Conservation (phyloP, 2,113 vertebrate genomes). For the Vombatus ursinus region DNA sequence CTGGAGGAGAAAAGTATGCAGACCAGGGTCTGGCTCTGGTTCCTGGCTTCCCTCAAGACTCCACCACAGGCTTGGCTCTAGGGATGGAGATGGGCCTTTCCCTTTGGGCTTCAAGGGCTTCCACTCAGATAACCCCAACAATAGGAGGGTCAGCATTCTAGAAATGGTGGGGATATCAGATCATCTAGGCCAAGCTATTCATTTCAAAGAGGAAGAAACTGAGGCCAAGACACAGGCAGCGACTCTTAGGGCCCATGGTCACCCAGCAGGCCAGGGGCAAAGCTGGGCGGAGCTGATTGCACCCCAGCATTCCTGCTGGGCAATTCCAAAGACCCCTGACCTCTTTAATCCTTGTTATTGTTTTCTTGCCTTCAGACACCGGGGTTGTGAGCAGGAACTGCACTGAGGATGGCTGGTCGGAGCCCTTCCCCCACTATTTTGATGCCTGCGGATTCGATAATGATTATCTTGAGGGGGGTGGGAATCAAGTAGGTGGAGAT, state of each 20-base stretch:
- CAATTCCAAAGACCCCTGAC: neutral
- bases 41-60: neutral
- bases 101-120: neutral
- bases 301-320: neutral
- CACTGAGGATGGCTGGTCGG: slow-evolving; percentile 95
- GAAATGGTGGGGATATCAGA: too few species aligned
- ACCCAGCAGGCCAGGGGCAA: neutral
- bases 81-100: neutral
- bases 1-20: neutral
- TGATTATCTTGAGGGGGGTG: slow-evolving; percentile 82
- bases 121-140: neutral
- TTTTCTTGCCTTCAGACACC: slow-evolving; percentile 76
- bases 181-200: too few species aligned
- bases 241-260: neutral
- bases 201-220: too few species aligned
- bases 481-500: slow-evolving; percentile 82
- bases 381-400: slow-evolving; percentile 94
- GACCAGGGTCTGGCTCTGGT: neutral
- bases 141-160: too few species aligned
- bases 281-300: neutral
- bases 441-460: slow-evolving; percentile 93
- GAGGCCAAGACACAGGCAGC: too few species aligned
- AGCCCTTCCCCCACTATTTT: slow-evolving; percentile 94
- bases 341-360: neutral
- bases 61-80: neutral